Evolutionary conservation across 2,113 vertebrate species (phyloP).

Genomic region (Carassius auratus): DNA sequence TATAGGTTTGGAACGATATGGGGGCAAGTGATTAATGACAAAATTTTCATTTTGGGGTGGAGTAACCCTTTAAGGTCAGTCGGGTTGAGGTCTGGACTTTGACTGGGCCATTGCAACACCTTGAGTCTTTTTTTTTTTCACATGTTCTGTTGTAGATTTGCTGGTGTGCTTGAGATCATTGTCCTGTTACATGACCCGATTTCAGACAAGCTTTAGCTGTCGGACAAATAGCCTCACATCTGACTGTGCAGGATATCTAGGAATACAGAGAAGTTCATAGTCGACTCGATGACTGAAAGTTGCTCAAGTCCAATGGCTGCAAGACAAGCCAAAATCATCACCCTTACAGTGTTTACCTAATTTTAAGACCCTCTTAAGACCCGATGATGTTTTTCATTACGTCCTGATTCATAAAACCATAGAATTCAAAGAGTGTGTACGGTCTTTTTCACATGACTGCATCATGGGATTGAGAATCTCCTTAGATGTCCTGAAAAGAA

Average conservation of each 20-base stretch:
- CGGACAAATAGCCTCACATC: not conserved
- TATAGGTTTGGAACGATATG: no score
- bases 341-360: no score
- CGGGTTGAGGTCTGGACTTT: not conserved
- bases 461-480: no score
- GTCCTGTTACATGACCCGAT: not conserved
- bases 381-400: no score
- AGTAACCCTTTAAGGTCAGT: no score
- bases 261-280: not conserved
- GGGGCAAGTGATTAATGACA: no score
- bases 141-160: not conserved
- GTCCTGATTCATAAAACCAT: no score
- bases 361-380: no score
- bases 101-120: not conserved
- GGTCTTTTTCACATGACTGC: no score
- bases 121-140: not conserved
- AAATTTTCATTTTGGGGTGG: no score
- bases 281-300: not conserved
- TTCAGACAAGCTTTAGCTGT: not conserved
- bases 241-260: not conserved
- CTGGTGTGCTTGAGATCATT: not conserved
- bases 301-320: not conserved
- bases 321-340: not conserved
- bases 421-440: no score
- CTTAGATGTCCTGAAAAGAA: no score